phyloP scores from a whole-genome alignment of 2,113 vertebrate species.

The Aptenodytes patagonicus region DNA sequence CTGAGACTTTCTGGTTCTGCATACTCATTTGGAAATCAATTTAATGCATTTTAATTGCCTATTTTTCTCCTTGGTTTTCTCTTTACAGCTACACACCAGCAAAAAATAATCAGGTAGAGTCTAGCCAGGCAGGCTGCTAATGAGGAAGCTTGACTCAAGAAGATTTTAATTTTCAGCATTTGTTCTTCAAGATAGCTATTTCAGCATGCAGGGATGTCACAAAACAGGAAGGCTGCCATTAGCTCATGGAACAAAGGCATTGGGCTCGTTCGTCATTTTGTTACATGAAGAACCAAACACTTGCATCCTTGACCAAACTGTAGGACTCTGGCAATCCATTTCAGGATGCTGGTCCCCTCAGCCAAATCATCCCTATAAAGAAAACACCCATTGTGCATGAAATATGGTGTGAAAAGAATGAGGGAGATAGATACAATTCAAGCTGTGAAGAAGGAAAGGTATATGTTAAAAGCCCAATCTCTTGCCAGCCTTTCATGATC shows the following conservation, averaged over 20 bases:
- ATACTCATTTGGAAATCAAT: conserved; percentile 50
- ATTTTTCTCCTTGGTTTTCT: conserved; percentile 58
- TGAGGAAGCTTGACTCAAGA: conserved; percentile 29
- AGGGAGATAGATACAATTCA: neutral
- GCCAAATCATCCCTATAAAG: neutral
- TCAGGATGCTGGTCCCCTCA: neutral
- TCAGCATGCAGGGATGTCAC: neutral
- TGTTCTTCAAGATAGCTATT: conserved; percentile 11
- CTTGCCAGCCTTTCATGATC: neutral
- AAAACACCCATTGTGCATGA: neutral
- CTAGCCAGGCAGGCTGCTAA: conserved; percentile 51
- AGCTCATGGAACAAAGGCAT: neutral
- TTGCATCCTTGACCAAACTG: neutral
- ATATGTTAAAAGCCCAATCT: neutral
- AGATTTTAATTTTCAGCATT: conserved; percentile 48
- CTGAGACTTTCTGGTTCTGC: conserved; percentile 12
- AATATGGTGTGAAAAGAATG: neutral
- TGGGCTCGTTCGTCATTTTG: neutral
- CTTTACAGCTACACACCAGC: conserved; percentile 29
- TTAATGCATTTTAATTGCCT: conserved; percentile 68
- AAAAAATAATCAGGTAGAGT: conserved; percentile 49
- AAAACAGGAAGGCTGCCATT: neutral
- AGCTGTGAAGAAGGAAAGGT: neutral
- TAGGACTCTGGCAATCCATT: neutral
- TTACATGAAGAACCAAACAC: neutral